A percentile compares a stretch with the other conserved stretches of the same genome.
Evolutionary conservation across 92 coral and sea anemone species (phyloP).

Genomic region (Actinostola sp.): DNA sequence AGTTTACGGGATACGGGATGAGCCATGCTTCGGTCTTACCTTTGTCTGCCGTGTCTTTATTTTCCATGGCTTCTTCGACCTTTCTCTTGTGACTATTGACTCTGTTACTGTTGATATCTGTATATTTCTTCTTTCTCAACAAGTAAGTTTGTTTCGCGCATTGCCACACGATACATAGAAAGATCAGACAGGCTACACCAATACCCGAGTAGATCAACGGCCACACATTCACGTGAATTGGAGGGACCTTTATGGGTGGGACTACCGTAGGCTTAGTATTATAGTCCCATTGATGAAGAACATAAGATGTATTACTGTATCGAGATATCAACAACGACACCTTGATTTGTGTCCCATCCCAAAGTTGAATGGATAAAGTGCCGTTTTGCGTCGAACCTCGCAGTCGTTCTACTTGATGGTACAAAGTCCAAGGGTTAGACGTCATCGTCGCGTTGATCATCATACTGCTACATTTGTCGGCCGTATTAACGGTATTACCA

Average conservation of each 20-base stretch:
- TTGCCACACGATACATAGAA: conserved; percentile 59
- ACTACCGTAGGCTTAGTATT: neutral
- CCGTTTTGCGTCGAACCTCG: conserved; percentile 29
- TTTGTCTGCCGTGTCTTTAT: conserved; percentile 46
- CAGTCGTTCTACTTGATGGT: conserved; percentile 24
- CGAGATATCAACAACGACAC: conserved; percentile 46
- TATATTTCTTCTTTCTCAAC: conserved; percentile 64
- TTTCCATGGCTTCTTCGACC: conserved; percentile 35
- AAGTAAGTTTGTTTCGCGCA: conserved; percentile 67
- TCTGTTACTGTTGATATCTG: conserved; percentile 75
- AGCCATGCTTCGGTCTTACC: conserved; percentile 19
- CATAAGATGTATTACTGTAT: conserved; percentile 22
- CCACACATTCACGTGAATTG: conserved; percentile 53
- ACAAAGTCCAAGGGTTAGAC: conserved; percentile 14
- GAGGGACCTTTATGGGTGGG: conserved; percentile 32
- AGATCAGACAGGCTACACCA: conserved; percentile 43
- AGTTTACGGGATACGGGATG: too few relatives aligned
- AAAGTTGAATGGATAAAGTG: conserved; percentile 35
- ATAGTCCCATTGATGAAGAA: conserved; percentile 37
- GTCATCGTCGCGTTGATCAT: conserved; percentile 41
- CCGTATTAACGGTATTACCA: conserved; percentile 4
- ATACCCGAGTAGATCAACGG: conserved; percentile 68
- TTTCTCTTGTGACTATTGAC: conserved; percentile 36
- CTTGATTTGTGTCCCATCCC: conserved; percentile 28
- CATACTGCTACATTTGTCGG: conserved; percentile 51